Percentiles rank a stretch among this genome's conserved stretches.
Evolutionary conservation across 2,888 invertebrate species (phyloP).

Genomic region (Palloptera scutellata): DNA sequence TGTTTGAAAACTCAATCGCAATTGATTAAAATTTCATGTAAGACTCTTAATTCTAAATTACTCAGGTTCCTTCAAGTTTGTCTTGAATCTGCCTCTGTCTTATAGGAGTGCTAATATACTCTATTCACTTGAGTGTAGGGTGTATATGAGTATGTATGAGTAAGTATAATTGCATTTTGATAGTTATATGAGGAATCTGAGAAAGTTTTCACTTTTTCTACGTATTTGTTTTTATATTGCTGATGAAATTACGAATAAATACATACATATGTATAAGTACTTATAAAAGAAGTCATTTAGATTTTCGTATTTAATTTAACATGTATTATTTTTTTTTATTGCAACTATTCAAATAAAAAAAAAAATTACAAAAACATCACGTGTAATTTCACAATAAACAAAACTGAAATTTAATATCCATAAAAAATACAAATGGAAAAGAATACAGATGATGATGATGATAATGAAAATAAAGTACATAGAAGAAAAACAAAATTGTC

Average conservation of each 20-base stretch:
- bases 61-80: too few relatives aligned
- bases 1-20: too few relatives aligned
- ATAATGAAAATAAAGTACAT: conserved; percentile 3
- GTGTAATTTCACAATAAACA: conserved; percentile 21
- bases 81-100: too few relatives aligned
- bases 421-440: conserved; percentile 3
- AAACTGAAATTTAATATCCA: conserved; percentile 18
- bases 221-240: not conserved
- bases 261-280: too few relatives aligned
- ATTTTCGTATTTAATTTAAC: conserved; percentile 15
- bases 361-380: not conserved
- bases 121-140: not conserved
- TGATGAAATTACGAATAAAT: not conserved
- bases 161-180: not conserved
- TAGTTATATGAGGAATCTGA: not conserved
- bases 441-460: conserved; percentile 2
- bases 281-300: not conserved
- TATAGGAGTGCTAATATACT: too few relatives aligned
- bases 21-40: too few relatives aligned
- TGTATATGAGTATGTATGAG: too few relatives aligned
- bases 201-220: conserved; percentile 25
- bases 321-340: conserved; percentile 7
- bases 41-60: too few relatives aligned
- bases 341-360: not conserved
- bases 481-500: not conserved